Conservation (phyloP, 2,888 invertebrate genomes). For the Acleris holmiana region DNA sequence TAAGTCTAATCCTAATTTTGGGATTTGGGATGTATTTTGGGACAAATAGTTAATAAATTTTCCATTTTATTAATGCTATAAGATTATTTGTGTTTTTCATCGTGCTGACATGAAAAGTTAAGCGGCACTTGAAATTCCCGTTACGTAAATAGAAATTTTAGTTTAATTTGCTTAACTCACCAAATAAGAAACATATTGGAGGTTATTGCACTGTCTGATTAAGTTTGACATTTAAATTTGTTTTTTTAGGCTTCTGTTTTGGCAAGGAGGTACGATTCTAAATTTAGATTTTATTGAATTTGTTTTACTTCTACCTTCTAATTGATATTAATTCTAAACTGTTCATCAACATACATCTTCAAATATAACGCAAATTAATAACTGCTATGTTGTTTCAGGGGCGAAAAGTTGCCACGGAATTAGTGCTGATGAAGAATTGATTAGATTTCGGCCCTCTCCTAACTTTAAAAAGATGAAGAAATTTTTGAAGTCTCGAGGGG, state of each 20-base stretch:
- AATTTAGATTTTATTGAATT: too few relatives aligned
- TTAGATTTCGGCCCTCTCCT: slow-evolving; percentile 62
- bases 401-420: slow-evolving; percentile 34
- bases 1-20: too few relatives aligned
- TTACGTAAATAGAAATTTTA: slow-evolving; percentile 5
- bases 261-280: neutral
- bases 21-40: too few relatives aligned
- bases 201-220: neutral
- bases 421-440: slow-evolving; percentile 52
- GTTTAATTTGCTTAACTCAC: neutral
- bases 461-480: slow-evolving; percentile 72
- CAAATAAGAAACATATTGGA: neutral
- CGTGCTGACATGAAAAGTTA: neutral
- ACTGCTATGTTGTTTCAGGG: too few relatives aligned
- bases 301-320: too few relatives aligned
- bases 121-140: neutral
- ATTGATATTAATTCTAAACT: too few relatives aligned
- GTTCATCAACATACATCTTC: too few relatives aligned
- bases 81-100: too few relatives aligned
- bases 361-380: too few relatives aligned
- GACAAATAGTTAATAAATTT: too few relatives aligned
- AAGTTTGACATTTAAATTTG: neutral
- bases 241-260: neutral
- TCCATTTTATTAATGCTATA: too few relatives aligned
- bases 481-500: slow-evolving; percentile 58